phyloP scores from a whole-genome alignment of 2,888 invertebrate species.

The Aethes cnicana region DNA sequence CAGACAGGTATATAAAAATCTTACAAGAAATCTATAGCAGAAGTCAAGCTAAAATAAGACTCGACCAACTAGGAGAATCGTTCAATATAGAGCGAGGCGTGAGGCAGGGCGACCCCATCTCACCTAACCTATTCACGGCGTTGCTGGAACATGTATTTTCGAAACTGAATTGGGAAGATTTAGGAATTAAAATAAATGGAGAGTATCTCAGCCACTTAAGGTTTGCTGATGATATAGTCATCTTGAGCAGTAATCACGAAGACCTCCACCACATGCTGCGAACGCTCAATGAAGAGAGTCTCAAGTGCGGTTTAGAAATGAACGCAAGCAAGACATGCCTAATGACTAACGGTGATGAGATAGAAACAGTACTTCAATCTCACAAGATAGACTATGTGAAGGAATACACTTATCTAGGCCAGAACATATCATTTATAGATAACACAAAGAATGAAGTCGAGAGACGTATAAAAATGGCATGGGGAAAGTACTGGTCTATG shows the following conservation, averaged over 20 bases:
- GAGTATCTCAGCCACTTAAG: neutral
- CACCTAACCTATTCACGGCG: conserved; percentile 4
- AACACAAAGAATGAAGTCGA: conserved; percentile 19
- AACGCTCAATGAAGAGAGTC: conserved; percentile 5
- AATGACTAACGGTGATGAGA: conserved; percentile 7
- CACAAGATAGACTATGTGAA: conserved; percentile 6
- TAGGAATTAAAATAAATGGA: conserved; percentile 10
- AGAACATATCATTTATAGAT: conserved; percentile 14
- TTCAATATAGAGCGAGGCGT: conserved; percentile 3
- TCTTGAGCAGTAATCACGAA: neutral
- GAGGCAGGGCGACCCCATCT: conserved; percentile 6
- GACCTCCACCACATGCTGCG: conserved; percentile 5
- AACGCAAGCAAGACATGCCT: conserved; percentile 8
- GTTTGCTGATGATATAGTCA: conserved; percentile 13
- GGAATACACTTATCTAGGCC: conserved; percentile 12
- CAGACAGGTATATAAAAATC: neutral
- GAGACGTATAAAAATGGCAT: conserved; percentile 15
- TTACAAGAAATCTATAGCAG: neutral
- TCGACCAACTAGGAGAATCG: neutral
- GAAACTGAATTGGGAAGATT: neutral
- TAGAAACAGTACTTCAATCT: neutral
- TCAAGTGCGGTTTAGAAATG: neutral
- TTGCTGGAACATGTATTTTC: neutral
- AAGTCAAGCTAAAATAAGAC: neutral
- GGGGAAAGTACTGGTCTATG: conserved; percentile 22